phyloP scores from a whole-genome alignment of 2,113 vertebrate species.

The Nesoenas mayeri region DNA sequence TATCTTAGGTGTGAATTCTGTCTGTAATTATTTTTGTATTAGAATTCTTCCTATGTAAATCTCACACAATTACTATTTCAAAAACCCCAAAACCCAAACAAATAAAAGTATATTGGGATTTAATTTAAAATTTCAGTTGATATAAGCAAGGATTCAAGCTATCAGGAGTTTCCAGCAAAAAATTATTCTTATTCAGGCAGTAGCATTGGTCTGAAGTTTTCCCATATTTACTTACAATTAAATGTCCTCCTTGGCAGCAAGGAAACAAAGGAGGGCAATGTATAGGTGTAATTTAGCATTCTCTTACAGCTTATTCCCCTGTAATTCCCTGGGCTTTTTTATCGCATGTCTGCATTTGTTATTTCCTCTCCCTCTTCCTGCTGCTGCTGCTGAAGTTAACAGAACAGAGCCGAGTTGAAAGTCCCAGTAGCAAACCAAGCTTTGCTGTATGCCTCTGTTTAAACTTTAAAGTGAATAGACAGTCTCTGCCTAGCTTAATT shows the following conservation, averaged over 20 bases:
- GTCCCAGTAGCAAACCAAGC: neutral
- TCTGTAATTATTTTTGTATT: neutral
- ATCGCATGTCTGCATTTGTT: conserved; percentile 16
- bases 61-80: neutral
- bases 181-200: neutral
- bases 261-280: conserved; percentile 37
- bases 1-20: neutral
- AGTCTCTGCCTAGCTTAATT: conserved; percentile 2
- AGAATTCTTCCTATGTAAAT: neutral
- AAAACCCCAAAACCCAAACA: neutral
- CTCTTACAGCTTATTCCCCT: neutral
- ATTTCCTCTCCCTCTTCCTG: conserved; percentile 10
- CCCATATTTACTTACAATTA: conserved; percentile 20
- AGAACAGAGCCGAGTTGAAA: neutral
- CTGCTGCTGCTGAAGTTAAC: conserved; percentile 1
- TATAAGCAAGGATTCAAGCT: neutral
- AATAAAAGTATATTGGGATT: neutral
- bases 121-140: neutral
- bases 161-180: neutral
- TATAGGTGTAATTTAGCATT: conserved; percentile 48
- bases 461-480: conserved; percentile 26
- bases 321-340: conserved; percentile 34
- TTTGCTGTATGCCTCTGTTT: conserved; percentile 10
- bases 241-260: conserved; percentile 1
- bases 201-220: neutral